Conservation (phyloP, 2,888 invertebrate genomes). For the Cyrtodaria siliqua region DNA sequence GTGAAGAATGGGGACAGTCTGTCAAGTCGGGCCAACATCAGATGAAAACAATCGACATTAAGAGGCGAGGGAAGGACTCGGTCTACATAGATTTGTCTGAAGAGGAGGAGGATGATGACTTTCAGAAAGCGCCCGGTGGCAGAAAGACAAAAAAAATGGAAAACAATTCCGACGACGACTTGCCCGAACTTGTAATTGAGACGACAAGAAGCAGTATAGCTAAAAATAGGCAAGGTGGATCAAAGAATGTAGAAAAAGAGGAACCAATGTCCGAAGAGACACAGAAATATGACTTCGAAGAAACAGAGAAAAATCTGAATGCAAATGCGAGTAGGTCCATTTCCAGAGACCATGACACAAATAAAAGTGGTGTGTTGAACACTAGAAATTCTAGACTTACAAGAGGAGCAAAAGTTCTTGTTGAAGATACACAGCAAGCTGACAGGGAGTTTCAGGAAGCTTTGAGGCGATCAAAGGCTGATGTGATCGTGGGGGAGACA, state of each 20-base stretch:
- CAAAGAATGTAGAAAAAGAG: neutral
- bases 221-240: neutral
- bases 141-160: neutral
- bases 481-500: conserved; percentile 21
- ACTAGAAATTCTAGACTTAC: neutral
- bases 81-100: conserved; percentile 28
- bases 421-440: conserved; percentile 42
- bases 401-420: conserved; percentile 17
- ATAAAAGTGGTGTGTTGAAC: neutral
- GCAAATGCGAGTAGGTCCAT: neutral
- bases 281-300: conserved; percentile 8
- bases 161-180: neutral
- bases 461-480: neutral
- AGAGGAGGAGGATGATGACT: conserved; percentile 30
- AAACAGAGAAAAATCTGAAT: neutral
- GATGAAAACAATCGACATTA: conserved; percentile 64
- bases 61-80: conserved; percentile 54
- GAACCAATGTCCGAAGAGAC: conserved; percentile 26
- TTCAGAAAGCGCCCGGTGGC: neutral
- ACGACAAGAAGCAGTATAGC: neutral
- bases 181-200: conserved; percentile 13
- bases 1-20: conserved; percentile 66
- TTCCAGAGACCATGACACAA: neutral
- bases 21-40: conserved; percentile 70
- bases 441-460: conserved; percentile 15